Base-by-base conservation (phyloP, 2,113 vertebrate species). In the Periophthalmus modestus region DNA sequence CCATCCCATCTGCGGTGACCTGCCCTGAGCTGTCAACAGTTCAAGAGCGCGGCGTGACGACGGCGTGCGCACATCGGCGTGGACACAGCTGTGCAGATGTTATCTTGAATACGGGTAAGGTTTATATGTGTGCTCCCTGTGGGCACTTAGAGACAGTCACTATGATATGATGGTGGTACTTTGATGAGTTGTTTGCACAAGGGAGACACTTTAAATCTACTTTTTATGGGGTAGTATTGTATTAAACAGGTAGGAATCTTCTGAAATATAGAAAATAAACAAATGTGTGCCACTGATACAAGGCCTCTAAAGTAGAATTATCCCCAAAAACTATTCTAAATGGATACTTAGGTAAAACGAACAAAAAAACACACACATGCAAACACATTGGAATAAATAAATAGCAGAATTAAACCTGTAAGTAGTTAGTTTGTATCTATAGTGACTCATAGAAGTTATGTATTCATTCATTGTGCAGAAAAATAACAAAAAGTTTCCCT, bases 61-160 rank as follows among this genome's bases (percentile, higher is more conserved):
- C 28, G 78, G 28, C 68, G 28, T 69, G 68, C 43, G 66, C 36
- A 58, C 78, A 72, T 83, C 84, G 82, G 70, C 23, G 68, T 76
- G 84, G 74, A 74, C 77, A 73, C 88, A 91, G 90, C 88, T 90
- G 90, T 81, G 85, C 87, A 89, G 87, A 90, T 89, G 89, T 90
- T 83, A 78, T 83, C 66, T 24, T 74, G 72, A 72, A 68, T 68
- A 68, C 71, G n/a, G 58, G 68, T 18, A 48, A 86, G 71, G 67
- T 82, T 77, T 89, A 91, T 91, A 91, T 92, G 87, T 92, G 89
- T 63, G 78, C 77, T 83, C 89, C 88, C 57, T 68, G 69, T 91
- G 89, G 88, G 89, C 88, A 71, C 78, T 79, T 73, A 81, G 74
- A 69, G 73, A 78, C 83, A 82, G 84, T 92, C 88, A 82, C 24